Conservation (phyloP, 2,113 vertebrate genomes). For the Sander vitreus region DNA sequence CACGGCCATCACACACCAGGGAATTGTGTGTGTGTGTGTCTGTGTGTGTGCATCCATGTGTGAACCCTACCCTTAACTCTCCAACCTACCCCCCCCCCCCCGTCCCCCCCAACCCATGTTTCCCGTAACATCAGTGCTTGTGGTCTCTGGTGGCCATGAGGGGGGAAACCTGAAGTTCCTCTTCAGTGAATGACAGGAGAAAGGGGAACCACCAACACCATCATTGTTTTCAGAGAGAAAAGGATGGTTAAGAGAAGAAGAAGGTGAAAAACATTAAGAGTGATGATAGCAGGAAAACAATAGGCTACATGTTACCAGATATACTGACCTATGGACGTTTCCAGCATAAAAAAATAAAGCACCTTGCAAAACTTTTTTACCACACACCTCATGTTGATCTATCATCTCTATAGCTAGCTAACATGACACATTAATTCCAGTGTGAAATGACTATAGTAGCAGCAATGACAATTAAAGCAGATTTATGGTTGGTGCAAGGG, state of each 20-base stretch:
- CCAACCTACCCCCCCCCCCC: not conserved
- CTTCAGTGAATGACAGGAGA: constrained; percentile 23
- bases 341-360: not conserved
- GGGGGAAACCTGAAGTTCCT: constrained; percentile 36
- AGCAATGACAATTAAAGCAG: not conserved
- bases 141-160: constrained; percentile 30
- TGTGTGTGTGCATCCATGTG: constrained; percentile 16
- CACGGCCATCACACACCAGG: constrained; percentile 42
- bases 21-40: constrained; percentile 38
- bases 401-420: not conserved
- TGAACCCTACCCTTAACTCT: not conserved
- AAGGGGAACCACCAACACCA: constrained; percentile 37
- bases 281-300: not conserved
- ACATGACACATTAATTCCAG: not conserved
- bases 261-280: not conserved
- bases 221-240: not conserved
- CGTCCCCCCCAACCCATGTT: not conserved
- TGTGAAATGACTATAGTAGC: not conserved
- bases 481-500: not conserved
- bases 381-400: not conserved
- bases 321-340: not conserved
- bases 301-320: too few species aligned
- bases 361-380: not conserved
- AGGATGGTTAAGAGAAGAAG: not conserved
- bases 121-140: constrained; percentile 24